phyloP scores from a whole-genome alignment of 2,113 vertebrate genomes.

The Podilymbus podiceps region DNA sequence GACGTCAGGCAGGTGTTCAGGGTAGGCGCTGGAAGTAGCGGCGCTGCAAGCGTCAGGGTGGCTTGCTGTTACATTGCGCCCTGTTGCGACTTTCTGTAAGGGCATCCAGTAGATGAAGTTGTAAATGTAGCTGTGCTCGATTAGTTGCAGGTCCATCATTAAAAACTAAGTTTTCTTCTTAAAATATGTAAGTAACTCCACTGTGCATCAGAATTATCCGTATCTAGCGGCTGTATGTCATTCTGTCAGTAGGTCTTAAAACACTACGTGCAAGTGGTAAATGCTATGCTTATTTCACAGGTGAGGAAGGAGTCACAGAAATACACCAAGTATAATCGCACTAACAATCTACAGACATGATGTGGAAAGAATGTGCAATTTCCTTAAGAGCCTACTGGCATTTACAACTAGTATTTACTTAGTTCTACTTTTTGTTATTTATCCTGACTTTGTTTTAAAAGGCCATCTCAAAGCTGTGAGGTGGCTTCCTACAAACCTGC shows the following conservation, averaged over 20 bases:
- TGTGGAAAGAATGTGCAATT: neutral
- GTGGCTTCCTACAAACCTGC: neutral
- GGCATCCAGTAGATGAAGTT: neutral
- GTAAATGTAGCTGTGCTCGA: neutral
- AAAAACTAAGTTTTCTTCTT: neutral
- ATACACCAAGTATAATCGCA: neutral
- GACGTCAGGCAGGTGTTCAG: neutral
- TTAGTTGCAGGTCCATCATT: no score
- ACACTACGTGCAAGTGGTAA: neutral
- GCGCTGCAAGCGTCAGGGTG: neutral
- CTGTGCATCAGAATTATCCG: accelerated
- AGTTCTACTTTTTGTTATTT: neutral
- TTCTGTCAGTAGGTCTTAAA: neutral
- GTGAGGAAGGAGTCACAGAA: neutral
- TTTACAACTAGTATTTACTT: neutral
- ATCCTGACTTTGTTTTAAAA: neutral
- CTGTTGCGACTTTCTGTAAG: neutral
- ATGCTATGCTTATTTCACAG: neutral
- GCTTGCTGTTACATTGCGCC: neutral
- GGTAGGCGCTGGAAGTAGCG: neutral
- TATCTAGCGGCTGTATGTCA: neutral
- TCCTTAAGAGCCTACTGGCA: neutral
- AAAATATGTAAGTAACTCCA: neutral
- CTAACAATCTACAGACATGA: neutral
- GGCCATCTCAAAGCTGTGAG: neutral